A percentile compares a stretch with the other conserved stretches of the same genome.
Conservation (phyloP, 92 coral and sea anemone species). For the Porites evermanni region DNA sequence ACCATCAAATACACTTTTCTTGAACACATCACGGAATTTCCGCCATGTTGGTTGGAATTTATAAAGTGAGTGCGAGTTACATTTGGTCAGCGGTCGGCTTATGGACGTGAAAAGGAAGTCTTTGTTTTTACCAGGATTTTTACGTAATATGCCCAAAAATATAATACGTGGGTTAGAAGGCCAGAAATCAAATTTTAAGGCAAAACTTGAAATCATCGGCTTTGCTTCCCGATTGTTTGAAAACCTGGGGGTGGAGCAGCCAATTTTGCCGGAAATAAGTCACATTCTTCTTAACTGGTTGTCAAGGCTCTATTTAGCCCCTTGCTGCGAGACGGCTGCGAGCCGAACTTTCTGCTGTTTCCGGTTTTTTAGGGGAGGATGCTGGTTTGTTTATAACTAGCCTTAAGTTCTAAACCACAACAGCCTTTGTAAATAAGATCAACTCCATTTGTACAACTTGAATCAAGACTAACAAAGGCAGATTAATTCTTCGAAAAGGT, state of each 20-base stretch:
- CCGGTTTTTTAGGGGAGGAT: constrained; percentile 8
- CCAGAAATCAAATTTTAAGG: too few relatives aligned
- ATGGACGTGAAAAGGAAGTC: neutral
- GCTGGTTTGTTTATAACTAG: neutral
- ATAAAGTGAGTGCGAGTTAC: constrained; percentile 21
- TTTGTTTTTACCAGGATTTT: neutral
- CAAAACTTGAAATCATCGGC: neutral
- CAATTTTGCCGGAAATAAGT: constrained; percentile 66
- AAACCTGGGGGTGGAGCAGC: neutral
- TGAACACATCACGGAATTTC: constrained; percentile 29
- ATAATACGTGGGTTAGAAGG: too few relatives aligned
- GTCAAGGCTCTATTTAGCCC: neutral
- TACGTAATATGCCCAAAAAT: neutral
- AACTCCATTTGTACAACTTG: neutral
- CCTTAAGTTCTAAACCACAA: too few relatives aligned
- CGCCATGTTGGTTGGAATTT: constrained; percentile 70
- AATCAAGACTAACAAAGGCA: neutral
- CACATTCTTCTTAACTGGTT: constrained; percentile 11
- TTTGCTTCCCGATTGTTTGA: neutral
- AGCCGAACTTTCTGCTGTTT: constrained; percentile 14
- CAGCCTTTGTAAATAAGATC: neutral
- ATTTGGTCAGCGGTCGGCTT: constrained; percentile 28
- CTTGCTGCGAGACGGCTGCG: constrained; percentile 27
- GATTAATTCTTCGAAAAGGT: neutral
- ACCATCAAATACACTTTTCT: constrained; percentile 11